A percentile compares a stretch with the other conserved stretches of the same genome.
Conservation (phyloP, 2,113 vertebrate species). For the Pollimyrus isidori region DNA sequence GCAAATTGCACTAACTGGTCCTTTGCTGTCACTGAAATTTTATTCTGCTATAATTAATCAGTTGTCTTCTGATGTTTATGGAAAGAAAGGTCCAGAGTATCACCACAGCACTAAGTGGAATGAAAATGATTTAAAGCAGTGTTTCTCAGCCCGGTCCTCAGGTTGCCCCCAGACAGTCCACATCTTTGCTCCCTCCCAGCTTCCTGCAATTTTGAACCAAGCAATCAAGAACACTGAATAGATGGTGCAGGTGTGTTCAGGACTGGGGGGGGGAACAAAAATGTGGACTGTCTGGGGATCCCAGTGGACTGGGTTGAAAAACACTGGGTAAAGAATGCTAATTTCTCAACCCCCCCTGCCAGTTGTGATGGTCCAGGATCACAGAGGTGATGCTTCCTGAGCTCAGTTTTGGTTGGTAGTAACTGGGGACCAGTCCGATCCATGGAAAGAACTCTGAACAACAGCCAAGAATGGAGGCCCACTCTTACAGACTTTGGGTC, state of each 20-base stretch:
- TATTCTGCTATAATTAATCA: not conserved
- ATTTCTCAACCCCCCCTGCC: not conserved
- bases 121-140: not conserved
- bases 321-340: not conserved
- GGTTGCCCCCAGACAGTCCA: not conserved
- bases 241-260: not conserved
- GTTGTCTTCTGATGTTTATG: not conserved
- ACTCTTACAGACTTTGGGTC: not conserved
- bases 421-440: not conserved
- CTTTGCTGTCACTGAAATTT: not conserved
- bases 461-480: not conserved
- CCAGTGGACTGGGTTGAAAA: not conserved
- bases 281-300: not conserved
- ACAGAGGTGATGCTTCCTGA: not conserved
- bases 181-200: not conserved
- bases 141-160: not conserved
- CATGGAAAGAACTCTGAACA: constrained; percentile 8
- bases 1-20: not conserved
- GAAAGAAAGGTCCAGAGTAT: not conserved
- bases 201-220: not conserved
- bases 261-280: not conserved
- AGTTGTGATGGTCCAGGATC: not conserved
- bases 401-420: not conserved
- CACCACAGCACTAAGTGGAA: not conserved
- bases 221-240: not conserved